Evolutionary conservation across 2,888 invertebrate species (phyloP).

Genomic region (Ophion slaviceki): DNA sequence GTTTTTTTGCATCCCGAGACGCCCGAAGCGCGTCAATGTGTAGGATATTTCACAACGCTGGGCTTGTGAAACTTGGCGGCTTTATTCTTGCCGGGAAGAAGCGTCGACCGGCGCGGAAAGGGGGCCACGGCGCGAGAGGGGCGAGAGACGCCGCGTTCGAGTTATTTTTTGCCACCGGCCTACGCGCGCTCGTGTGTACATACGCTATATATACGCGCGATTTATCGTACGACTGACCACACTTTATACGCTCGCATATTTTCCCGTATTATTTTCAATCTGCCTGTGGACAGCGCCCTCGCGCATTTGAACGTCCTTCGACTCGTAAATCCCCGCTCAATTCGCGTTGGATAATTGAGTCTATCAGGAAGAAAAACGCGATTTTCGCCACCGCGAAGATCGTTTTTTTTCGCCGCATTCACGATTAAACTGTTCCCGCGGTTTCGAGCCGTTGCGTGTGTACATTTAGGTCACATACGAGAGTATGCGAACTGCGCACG

Average conservation of each 20-base stretch:
- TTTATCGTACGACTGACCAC: conserved; percentile 69
- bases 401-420: not conserved
- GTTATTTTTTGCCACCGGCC: conserved; percentile 70
- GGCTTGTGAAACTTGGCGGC: conserved; percentile 40
- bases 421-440: not conserved
- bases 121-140: conserved; percentile 34
- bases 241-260: conserved; percentile 63
- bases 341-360: not conserved
- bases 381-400: not conserved
- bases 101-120: conserved; percentile 45
- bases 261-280: conserved; percentile 20
- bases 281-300: not conserved
- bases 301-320: not conserved
- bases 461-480: conserved; percentile 34
- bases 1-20: not conserved
- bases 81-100: conserved; percentile 52
- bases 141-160: conserved; percentile 73
- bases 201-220: conserved; percentile 72
- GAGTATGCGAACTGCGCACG: not conserved
- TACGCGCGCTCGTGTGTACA: conserved; percentile 62
- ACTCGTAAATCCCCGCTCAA: not conserved
- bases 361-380: not conserved
- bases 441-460: not conserved
- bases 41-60: conserved; percentile 11
- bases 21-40: not conserved